A percentile compares a stretch with the other conserved stretches of the same genome.
phyloP scores from a whole-genome alignment of 1,140 invertebrate species.

The Calycopis cecrops region DNA sequence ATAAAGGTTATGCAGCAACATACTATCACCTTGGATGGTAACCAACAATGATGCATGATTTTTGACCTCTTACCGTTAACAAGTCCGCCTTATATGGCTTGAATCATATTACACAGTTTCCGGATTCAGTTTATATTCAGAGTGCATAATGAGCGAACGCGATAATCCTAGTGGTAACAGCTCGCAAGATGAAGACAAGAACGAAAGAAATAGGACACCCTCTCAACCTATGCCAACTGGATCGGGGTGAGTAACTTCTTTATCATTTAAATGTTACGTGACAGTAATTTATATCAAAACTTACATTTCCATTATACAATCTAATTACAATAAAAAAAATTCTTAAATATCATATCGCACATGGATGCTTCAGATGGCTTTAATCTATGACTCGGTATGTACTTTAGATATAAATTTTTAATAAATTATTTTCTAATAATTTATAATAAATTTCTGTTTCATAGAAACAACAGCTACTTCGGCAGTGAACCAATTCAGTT shows the following conservation, averaged over 20 bases:
- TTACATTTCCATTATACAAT: too few species aligned
- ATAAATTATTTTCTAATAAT: too few species aligned
- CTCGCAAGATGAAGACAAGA: slow-evolving; percentile 43
- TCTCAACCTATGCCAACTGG: slow-evolving; percentile 50
- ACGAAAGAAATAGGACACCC: slow-evolving; percentile 36
- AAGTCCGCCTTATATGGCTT: slow-evolving; percentile 55
- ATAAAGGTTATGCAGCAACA: slow-evolving; percentile 5
- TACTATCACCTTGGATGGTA: slow-evolving; percentile 1
- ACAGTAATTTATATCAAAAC: too few species aligned
- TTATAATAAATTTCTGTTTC: not conserved
- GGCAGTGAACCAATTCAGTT: slow-evolving; percentile 62
- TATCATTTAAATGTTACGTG: slow-evolving; percentile 1
- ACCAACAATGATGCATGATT: slow-evolving; percentile 37
- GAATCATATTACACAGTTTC: slow-evolving; percentile 35
- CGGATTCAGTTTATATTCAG: slow-evolving; percentile 35
- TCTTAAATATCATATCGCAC: too few species aligned
- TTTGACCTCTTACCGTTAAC: slow-evolving; percentile 48
- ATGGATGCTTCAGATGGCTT: too few species aligned
- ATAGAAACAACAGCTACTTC: slow-evolving; percentile 42
- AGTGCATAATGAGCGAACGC: slow-evolving; percentile 50
- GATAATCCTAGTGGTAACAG: slow-evolving; percentile 43
- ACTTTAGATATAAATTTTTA: too few species aligned
- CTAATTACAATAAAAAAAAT: too few species aligned
- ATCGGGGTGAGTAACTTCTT: slow-evolving; percentile 35
- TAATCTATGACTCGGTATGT: too few species aligned